Base-by-base conservation (phyloP, 92 coral and sea anemone species). In the Actinostola sp. region DNA sequence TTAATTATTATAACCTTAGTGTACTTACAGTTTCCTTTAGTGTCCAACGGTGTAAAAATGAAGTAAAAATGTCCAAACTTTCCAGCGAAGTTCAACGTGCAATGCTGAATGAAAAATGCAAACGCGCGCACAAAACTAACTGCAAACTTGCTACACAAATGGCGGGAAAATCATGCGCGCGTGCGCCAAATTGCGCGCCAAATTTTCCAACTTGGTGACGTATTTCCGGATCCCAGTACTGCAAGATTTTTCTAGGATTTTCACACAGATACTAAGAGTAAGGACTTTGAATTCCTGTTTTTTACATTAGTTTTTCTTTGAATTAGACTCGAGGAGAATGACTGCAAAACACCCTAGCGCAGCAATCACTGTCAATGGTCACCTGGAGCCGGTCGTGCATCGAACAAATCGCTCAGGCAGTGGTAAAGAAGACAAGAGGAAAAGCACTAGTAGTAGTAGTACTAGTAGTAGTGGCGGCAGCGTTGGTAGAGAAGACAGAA, bases 401-500 rank as follows among this genome's bases (percentile, higher is more conserved):
- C 72, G 61, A 25, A 66, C 60, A 34, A 52, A 11, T 33, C 74
- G 74, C 2, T 20, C 35, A 27, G 63, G 63, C 13, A 57, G 63
- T 17, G 63, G 63, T 0, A 68, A 29, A 71, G 77, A 57, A 38
- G 77, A 57, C 55, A 42, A 55, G 35, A 56, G 83, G 44, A 43
- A 74, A 30, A 77, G 74, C 31, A 65, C 66, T 23, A 69, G 76
- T 16, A 68, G 75, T 56, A 67, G 53, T 12, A 69, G 76, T 16
- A 68, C 68, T 56, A 67, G 53, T 12, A 57, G 67, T 25, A 71
- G 80, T 6, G 80, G 80, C 1, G 70, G 71, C 7, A 50, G 71
- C 25, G 46, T 36, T 60, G 70, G 62, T n/a, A 21, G 61, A 50
- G 89, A 75, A 48, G 79, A 77, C 0, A 71, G 84, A 34, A n/a